Percentiles rank a stretch among this genome's conserved stretches.
phyloP scores from a whole-genome alignment of 2,797 vertebrate genomes.

The Onychomys leucogaster region DNA sequence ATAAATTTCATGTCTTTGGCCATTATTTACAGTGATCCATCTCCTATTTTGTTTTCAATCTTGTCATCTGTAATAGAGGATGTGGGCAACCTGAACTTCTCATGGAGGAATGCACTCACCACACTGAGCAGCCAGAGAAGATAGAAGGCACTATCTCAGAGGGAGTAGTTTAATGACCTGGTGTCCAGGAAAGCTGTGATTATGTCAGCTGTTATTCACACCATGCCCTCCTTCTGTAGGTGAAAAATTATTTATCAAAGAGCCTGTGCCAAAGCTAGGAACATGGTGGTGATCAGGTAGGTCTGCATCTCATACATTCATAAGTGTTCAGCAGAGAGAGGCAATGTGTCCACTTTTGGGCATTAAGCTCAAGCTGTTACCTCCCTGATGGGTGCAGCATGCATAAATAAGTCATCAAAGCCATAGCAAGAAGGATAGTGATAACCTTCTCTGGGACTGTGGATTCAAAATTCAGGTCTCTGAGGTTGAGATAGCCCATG shows the following conservation, averaged over 20 bases:
- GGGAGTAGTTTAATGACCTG: neutral
- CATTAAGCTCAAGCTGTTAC: neutral
- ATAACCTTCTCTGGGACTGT: neutral
- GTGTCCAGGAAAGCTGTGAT: neutral
- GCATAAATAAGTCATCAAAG: neutral
- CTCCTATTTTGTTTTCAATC: neutral
- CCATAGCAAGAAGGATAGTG: neutral
- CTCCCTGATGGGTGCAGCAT: neutral
- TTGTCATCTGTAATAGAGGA: neutral
- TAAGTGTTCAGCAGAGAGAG: neutral
- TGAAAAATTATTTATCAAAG: neutral
- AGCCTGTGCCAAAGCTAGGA: neutral
- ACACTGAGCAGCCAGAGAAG: neutral
- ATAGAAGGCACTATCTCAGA: neutral
- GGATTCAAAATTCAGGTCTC: neutral
- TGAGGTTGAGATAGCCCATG: no score
- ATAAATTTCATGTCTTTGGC: neutral
- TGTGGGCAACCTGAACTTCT: neutral
- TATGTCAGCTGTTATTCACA: neutral
- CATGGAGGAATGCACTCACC: neutral
- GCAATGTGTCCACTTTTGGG: neutral
- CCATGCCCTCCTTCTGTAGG: neutral
- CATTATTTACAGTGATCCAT: neutral
- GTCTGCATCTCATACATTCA: rapidly evolving
- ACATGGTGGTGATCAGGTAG: neutral